phyloP scores from a whole-genome alignment of 2,888 invertebrate species.

The Macrosiphum euphorbiae region DNA sequence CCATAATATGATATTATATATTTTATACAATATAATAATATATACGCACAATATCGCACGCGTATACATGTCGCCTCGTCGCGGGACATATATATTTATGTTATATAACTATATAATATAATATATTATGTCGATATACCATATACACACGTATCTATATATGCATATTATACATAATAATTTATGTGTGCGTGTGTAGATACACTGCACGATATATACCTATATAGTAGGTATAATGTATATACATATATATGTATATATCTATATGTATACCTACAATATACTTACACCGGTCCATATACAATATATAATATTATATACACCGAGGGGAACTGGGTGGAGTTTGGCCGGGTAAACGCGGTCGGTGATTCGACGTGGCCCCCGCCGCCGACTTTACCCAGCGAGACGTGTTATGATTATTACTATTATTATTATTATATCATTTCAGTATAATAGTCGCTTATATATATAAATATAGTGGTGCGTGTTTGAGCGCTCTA shows the following conservation, averaged over 20 bases:
- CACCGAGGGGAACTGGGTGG: slow-evolving; percentile 21
- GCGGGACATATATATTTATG: neutral
- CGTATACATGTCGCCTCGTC: neutral
- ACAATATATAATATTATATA: neutral
- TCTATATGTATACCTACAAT: neutral
- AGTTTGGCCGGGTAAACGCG: slow-evolving; percentile 55
- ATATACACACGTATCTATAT: too few species aligned
- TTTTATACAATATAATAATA: neutral
- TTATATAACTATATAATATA: neutral
- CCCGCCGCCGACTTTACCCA: slow-evolving; percentile 9
- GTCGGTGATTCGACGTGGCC: slow-evolving; percentile 43
- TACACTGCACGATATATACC: neutral
- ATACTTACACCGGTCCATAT: neutral
- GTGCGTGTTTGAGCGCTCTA: neutral
- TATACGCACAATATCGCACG: slow-evolving; percentile 3
- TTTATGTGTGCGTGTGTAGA: neutral
- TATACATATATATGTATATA: neutral
- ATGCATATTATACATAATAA: neutral
- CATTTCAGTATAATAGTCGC: neutral
- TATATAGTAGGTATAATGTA: neutral
- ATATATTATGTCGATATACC: neutral
- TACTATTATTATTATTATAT: neutral
- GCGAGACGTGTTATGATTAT: neutral
- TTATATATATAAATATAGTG: neutral
- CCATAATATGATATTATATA: neutral